Evolutionary conservation across 2,888 invertebrate species (phyloP).

Genomic region (Nysson spinosus): DNA sequence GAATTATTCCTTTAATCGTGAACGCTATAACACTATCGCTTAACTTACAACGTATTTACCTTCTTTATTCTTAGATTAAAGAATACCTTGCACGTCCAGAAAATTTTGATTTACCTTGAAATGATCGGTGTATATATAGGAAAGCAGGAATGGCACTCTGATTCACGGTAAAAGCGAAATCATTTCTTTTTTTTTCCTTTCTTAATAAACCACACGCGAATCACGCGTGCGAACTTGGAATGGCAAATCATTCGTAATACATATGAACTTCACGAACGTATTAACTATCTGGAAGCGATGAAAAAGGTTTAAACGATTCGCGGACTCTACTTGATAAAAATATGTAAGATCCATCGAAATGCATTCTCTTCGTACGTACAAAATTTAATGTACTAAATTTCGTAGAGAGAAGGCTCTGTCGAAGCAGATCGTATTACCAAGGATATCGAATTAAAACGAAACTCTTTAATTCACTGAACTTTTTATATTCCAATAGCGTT

Average conservation of each 20-base stretch:
- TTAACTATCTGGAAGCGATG: background rate
- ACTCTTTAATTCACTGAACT: conserved; percentile 7
- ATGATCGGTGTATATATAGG: conserved; percentile 32
- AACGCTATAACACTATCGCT: conserved; percentile 15
- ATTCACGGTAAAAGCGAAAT: conserved; percentile 69
- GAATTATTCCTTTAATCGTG: conserved; percentile 16
- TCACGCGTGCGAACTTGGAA: background rate
- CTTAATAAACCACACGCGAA: conserved; percentile 29
- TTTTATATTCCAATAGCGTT: conserved; percentile 9
- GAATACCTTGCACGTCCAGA: conserved; percentile 28
- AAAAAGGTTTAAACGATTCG: background rate
- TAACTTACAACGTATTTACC: conserved; percentile 29
- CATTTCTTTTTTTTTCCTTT: conserved; percentile 24
- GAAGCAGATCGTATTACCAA: conserved; percentile 11
- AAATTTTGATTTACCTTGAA: conserved; percentile 57
- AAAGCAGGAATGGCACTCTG: conserved; percentile 71
- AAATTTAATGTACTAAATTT: conserved; percentile 74
- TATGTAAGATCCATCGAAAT: conserved; percentile 8
- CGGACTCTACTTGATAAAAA: background rate
- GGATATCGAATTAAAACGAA: conserved; percentile 16
- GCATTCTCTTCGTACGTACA: conserved; percentile 70
- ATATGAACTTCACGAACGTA: background rate
- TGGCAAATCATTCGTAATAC: background rate
- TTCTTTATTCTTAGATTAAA: conserved; percentile 31
- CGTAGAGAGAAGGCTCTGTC: conserved; percentile 69